phyloP scores from a whole-genome alignment of 2,113 vertebrate species.

The cattle (Bos taurus) region DNA sequence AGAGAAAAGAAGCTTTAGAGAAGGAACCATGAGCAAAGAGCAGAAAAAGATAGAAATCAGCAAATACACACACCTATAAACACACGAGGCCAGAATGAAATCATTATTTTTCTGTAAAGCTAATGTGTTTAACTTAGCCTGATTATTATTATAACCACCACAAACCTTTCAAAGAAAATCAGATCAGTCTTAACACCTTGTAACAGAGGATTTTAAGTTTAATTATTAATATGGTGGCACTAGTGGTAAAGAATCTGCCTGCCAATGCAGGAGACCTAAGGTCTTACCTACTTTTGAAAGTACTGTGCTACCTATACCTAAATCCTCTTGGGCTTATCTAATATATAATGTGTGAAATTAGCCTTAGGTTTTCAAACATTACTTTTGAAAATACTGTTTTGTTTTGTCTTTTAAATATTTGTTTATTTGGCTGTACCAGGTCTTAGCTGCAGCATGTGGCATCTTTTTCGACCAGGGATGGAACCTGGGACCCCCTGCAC shows the following conservation, averaged over 20 bases:
- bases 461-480: background rate
- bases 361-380: background rate
- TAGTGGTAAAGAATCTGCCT: background rate
- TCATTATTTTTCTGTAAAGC: background rate
- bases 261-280: background rate
- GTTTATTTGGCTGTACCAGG: background rate
- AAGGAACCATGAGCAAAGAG: background rate
- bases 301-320: background rate
- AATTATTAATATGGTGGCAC: background rate
- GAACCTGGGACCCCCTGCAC: background rate
- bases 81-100: background rate
- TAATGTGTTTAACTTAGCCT: background rate
- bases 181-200: background rate
- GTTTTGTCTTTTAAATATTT: background rate
- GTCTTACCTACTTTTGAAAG: background rate
- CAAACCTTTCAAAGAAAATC: background rate
- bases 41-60: background rate
- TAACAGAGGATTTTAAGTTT: background rate
- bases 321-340: background rate
- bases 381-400: background rate
- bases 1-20: background rate
- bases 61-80: background rate
- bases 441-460: background rate
- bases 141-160: background rate
- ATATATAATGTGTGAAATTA: background rate